Percentiles rank a stretch among this genome's conserved stretches.
Conservation (phyloP, 2,888 invertebrate genomes). For the Tiliacea aurago region DNA sequence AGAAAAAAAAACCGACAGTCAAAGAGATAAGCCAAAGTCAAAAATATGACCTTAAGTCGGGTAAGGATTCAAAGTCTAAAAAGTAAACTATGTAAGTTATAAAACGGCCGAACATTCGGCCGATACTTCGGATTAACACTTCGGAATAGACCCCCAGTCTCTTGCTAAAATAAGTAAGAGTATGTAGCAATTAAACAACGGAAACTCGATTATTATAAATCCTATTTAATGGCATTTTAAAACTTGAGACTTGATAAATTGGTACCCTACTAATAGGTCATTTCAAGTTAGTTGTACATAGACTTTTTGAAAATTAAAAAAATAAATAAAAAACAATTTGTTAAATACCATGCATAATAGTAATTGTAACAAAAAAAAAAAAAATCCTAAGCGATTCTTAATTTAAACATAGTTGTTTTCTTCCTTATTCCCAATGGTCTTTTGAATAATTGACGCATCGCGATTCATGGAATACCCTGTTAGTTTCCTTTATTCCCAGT, state of each 20-base stretch:
- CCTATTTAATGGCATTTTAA: not conserved
- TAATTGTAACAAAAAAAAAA: not conserved
- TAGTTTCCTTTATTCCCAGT: too few relatives aligned
- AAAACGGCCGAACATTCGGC: too few relatives aligned
- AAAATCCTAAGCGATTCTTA: not conserved
- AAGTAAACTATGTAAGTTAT: too few relatives aligned
- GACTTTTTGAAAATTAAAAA: not conserved
- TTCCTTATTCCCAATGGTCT: slow-evolving; percentile 16
- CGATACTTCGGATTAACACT: too few relatives aligned
- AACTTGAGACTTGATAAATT: not conserved
- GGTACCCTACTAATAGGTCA: too few relatives aligned
- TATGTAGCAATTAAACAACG: not conserved
- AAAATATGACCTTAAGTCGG: too few relatives aligned
- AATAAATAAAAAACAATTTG: too few relatives aligned
- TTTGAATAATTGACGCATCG: slow-evolving; percentile 37
- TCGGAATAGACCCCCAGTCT: too few relatives aligned
- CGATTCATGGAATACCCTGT: slow-evolving; percentile 25
- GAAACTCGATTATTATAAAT: not conserved
- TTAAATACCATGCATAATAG: too few relatives aligned
- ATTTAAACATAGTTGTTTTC: not conserved
- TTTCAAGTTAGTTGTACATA: not conserved
- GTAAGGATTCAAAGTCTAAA: too few relatives aligned
- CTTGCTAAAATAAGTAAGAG: not conserved
- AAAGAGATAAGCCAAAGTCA: too few relatives aligned
- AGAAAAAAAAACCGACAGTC: too few relatives aligned